Conservation (phyloP, 1,140 invertebrate species). For the Chironomus striatipennis region DNA sequence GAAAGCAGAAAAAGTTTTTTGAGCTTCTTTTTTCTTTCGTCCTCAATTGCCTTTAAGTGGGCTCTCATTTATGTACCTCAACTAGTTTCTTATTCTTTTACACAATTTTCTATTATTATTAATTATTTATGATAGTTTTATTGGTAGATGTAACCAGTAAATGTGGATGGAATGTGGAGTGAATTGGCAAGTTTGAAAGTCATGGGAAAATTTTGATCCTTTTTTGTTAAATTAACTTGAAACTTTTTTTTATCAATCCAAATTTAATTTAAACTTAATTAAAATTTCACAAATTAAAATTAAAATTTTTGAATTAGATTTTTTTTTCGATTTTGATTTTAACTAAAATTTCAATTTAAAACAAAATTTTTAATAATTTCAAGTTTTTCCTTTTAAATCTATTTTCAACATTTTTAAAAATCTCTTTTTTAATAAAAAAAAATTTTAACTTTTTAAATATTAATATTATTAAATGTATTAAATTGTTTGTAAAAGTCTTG, state of each 20-base stretch:
- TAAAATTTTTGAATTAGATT: conserved; percentile 17
- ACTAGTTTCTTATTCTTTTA: neutral
- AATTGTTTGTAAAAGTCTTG: no score
- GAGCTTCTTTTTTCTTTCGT: neutral
- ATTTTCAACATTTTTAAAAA: no score
- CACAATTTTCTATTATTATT: neutral
- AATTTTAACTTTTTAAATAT: no score
- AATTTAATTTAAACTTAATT: neutral
- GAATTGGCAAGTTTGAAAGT: neutral
- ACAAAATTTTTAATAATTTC: no score
- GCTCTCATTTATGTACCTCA: conserved; percentile 6
- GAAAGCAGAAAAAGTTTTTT: neutral
- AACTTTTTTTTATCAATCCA: neutral
- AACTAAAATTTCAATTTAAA: no score
- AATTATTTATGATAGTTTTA: conserved; percentile 10
- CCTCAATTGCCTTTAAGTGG: neutral
- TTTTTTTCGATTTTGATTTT: no score
- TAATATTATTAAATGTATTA: no score
- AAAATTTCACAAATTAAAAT: conserved; percentile 25
- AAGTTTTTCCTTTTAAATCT: no score
- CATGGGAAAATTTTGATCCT: neutral
- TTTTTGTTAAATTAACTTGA: neutral
- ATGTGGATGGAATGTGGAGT: neutral
- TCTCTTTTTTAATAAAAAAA: no score
- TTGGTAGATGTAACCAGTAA: neutral